Evolutionary conservation across 2,113 vertebrate genomes (phyloP).

Genomic region (Xenopus borealis): DNA sequence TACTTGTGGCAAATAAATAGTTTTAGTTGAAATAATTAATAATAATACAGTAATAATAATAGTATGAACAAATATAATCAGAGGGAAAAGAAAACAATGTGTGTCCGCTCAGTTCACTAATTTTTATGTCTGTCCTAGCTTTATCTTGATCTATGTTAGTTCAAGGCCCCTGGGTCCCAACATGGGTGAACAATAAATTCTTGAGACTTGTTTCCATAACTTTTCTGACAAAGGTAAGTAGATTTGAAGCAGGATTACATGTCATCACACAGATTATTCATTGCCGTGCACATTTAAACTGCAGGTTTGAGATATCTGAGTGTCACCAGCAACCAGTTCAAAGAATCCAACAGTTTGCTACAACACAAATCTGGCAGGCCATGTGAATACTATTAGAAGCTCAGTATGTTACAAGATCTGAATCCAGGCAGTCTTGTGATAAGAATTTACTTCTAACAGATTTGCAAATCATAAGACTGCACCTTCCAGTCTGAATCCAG

Average conservation of each 20-base stretch:
- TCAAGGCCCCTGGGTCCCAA: too few species aligned
- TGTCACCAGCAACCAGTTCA: not conserved
- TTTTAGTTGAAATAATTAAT: too few species aligned
- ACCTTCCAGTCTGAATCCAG: constrained; percentile 10
- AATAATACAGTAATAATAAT: too few species aligned
- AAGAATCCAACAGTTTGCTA: not conserved
- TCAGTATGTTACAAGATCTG: constrained; percentile 29
- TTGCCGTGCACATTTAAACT: too few species aligned
- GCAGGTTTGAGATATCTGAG: not conserved
- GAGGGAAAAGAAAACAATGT: too few species aligned
- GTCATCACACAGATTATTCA: not conserved
- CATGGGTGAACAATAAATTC: too few species aligned
- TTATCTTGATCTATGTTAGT: too few species aligned
- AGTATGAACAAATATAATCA: too few species aligned
- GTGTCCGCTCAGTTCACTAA: too few species aligned
- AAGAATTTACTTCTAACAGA: constrained; percentile 21
- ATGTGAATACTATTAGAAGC: constrained; percentile 33
- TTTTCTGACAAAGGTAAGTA: not conserved
- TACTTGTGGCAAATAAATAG: too few species aligned
- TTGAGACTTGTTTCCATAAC: not conserved
- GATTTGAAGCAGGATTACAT: not conserved
- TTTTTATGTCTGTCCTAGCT: too few species aligned
- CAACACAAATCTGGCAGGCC: not conserved
- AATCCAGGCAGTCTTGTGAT: constrained; percentile 34
- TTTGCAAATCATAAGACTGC: constrained; percentile 32